phyloP scores from a whole-genome alignment of 2,797 vertebrate species.

The Oreochromis mossambicus region DNA sequence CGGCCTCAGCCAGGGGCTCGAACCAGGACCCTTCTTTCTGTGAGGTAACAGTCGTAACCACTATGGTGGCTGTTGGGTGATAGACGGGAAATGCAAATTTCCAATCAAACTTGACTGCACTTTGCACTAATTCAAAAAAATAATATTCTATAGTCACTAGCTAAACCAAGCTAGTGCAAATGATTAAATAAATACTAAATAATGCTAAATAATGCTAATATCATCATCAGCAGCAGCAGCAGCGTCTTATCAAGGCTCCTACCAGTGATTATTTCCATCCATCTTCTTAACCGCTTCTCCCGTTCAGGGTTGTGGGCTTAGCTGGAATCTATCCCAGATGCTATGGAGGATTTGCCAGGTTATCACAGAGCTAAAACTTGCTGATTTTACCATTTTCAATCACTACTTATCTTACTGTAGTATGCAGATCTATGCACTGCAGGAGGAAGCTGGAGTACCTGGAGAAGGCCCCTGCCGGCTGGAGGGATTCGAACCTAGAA shows the following conservation, averaged over 20 bases:
- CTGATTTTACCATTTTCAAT: background rate
- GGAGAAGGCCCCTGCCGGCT: background rate
- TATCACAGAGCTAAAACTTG: background rate
- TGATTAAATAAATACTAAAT: background rate
- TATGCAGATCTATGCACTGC: background rate
- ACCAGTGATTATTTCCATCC: background rate
- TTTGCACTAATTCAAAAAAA: background rate
- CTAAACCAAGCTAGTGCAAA: background rate
- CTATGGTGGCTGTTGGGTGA: background rate
- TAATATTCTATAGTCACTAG: background rate
- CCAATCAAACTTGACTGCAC: background rate
- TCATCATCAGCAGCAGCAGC: accelerated
- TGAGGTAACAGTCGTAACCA: background rate
- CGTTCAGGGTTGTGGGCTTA: background rate
- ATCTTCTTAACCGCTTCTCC: background rate
- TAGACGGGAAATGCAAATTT: background rate
- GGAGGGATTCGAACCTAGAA: background rate
- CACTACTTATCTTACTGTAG: background rate
- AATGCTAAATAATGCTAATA: background rate
- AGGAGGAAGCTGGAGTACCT: background rate
- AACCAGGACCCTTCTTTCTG: background rate
- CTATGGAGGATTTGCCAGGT: background rate
- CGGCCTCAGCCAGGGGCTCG: background rate
- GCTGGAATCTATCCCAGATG: background rate
- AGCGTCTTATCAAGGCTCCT: background rate